These are phyloP conservation scores for Sarcophaga subvicina DNA, from an alignment of 2,888 invertebrate genomes.

Conservation along the genomic window DNA sequence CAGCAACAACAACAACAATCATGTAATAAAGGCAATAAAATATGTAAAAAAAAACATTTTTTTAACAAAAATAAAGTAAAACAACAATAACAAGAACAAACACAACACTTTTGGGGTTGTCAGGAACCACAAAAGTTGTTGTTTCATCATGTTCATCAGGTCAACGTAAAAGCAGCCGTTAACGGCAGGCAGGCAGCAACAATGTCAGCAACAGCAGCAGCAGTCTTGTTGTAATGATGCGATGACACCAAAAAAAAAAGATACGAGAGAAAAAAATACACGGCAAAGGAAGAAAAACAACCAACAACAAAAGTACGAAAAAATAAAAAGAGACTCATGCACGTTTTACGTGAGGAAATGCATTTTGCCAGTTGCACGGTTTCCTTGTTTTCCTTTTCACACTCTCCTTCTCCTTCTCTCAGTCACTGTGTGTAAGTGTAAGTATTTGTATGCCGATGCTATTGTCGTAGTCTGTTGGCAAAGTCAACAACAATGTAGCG, in stretches of 20 bases:
- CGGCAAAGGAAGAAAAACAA: constrained; percentile 5
- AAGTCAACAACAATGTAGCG: constrained; percentile 64
- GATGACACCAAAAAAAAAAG: neutral
- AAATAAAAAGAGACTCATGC: constrained; percentile 11
- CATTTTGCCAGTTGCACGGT: constrained; percentile 78
- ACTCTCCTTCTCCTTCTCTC: neutral
- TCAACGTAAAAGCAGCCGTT: constrained; percentile 32
- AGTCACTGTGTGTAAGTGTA: constrained; percentile 25
- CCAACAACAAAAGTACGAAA: no score
- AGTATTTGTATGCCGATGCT: constrained; percentile 20
- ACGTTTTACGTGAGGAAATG: constrained; percentile 60
- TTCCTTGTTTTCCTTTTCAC: constrained; percentile 74
- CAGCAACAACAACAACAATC: constrained; percentile 30
- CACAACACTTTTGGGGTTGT: constrained; percentile 72
- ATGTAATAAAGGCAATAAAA: constrained; percentile 16
- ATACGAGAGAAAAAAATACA: neutral
- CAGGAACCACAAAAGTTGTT: constrained; percentile 74
- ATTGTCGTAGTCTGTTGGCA: constrained; percentile 32
- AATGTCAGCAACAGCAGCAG: constrained; percentile 14
- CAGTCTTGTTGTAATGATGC: constrained; percentile 7
- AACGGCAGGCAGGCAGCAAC: constrained; percentile 1
- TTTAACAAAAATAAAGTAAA: constrained; percentile 41
- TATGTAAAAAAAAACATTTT: constrained; percentile 70
- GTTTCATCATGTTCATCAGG: constrained; percentile 71
- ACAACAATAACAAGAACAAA: constrained; percentile 68